Conservation (phyloP, 2,888 invertebrate species). For the Harpalus rubripes region DNA sequence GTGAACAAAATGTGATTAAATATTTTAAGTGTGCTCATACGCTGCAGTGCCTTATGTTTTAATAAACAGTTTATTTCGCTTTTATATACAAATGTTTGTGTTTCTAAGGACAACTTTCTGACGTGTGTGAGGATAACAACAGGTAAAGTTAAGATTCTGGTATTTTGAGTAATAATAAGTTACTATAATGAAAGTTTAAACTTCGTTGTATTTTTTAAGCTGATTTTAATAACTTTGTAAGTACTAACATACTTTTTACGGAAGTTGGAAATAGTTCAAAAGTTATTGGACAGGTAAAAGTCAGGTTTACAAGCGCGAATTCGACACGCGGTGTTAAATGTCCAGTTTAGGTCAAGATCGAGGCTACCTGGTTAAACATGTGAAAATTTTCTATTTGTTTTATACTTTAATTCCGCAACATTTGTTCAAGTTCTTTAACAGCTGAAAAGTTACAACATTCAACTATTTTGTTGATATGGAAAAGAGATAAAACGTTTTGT, state of each 20-base stretch:
- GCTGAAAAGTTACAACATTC: not conserved
- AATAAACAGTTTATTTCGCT: slow-evolving; percentile 57
- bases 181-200: not conserved
- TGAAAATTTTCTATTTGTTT: slow-evolving; percentile 61
- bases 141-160: slow-evolving; percentile 60
- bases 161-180: slow-evolving; percentile 25
- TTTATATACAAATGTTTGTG: slow-evolving; percentile 61
- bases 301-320: slow-evolving; percentile 73
- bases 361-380: slow-evolving; percentile 68
- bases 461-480: not conserved
- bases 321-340: slow-evolving; percentile 73
- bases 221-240: slow-evolving; percentile 33
- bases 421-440: slow-evolving; percentile 59
- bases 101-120: slow-evolving; percentile 66
- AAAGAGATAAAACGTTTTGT: not conserved
- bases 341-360: slow-evolving; percentile 74
- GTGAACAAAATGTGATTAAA: slow-evolving; percentile 66
- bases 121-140: slow-evolving; percentile 66
- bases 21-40: slow-evolving; percentile 49
- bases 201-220: slow-evolving; percentile 8
- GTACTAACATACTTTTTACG: slow-evolving; percentile 69
- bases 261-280: slow-evolving; percentile 72
- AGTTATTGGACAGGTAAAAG: slow-evolving; percentile 75
- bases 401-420: slow-evolving; percentile 44
- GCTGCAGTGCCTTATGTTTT: slow-evolving; percentile 61